These are phyloP conservation scores for Norana najaformis DNA, from an alignment of 2,888 invertebrate genomes.

Conservation along the genomic window DNA sequence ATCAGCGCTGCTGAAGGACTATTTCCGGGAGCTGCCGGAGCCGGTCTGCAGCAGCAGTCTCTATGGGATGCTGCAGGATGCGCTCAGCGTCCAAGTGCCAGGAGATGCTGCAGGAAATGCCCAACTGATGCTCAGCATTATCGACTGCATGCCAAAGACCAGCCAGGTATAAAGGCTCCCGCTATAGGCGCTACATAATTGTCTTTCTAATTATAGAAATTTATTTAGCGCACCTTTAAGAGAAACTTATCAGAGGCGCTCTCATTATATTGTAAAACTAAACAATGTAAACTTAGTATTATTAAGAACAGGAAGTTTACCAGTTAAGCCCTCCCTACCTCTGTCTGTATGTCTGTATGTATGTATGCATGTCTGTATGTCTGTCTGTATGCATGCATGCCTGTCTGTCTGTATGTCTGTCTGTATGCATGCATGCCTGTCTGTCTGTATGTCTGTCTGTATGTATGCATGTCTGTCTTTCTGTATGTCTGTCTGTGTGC, in stretches of 20 bases:
- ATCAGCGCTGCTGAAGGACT: conserved; percentile 89
- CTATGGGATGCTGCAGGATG: conserved; percentile 98
- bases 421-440: background rate
- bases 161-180: conserved; percentile 77
- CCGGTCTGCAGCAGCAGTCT: conserved; percentile 96
- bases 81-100: conserved; percentile 85
- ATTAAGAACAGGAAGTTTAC: no score
- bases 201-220: no score
- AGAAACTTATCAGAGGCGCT: no score
- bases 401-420: background rate
- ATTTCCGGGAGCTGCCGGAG: conserved; percentile 93
- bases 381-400: background rate
- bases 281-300: no score
- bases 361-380: background rate
- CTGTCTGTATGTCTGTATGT: background rate
- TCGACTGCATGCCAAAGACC: conserved; percentile 94
- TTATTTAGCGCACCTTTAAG: no score
- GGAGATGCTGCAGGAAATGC: conserved; percentile 98
- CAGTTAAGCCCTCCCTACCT: background rate
- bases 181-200: no score
- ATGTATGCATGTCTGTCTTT: no score
- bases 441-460: no score
- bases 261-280: no score
- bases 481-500: background rate
- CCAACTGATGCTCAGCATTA: conserved; percentile 94